Evolutionary conservation across 2,797 vertebrate genomes (phyloP).

Genomic region (Hypotaenidia okinawae): DNA sequence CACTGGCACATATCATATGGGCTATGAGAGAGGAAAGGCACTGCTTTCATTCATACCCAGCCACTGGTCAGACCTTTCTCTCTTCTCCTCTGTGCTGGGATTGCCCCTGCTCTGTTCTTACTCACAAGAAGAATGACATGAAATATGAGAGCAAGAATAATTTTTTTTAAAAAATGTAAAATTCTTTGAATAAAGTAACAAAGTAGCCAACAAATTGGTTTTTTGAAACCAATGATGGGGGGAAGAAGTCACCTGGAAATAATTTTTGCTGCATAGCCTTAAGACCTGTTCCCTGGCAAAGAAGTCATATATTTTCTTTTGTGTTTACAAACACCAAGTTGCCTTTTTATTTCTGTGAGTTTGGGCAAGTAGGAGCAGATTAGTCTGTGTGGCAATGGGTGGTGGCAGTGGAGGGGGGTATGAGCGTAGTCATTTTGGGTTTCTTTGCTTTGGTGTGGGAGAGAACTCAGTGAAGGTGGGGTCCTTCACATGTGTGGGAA

Average conservation of each 20-base stretch:
- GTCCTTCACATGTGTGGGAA: not conserved
- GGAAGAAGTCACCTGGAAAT: conserved; percentile 36
- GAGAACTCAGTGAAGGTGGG: not conserved
- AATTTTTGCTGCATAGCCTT: conserved; percentile 9
- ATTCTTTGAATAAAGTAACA: not conserved
- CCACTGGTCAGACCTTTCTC: not conserved
- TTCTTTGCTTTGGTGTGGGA: not conserved
- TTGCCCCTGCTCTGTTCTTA: not conserved
- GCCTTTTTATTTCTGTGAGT: not conserved
- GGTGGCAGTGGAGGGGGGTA: not conserved
- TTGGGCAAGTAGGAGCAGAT: not conserved
- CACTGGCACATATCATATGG: rapidly evolving
- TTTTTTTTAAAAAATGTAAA: not conserved
- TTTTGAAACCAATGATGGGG: conserved; percentile 19
- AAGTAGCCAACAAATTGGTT: not conserved
- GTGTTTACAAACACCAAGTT: not conserved
- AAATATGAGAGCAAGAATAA: not conserved
- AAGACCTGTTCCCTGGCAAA: conserved; percentile 28
- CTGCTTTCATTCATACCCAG: not conserved
- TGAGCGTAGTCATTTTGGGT: rapidly evolving
- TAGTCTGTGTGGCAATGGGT: not conserved
- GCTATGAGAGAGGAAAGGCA: not conserved
- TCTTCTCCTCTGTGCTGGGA: not conserved
- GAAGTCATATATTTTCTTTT: not conserved
- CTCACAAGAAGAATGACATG: not conserved